Conservation (phyloP, 2,797 vertebrate genomes). For the Myotis daubentonii region DNA sequence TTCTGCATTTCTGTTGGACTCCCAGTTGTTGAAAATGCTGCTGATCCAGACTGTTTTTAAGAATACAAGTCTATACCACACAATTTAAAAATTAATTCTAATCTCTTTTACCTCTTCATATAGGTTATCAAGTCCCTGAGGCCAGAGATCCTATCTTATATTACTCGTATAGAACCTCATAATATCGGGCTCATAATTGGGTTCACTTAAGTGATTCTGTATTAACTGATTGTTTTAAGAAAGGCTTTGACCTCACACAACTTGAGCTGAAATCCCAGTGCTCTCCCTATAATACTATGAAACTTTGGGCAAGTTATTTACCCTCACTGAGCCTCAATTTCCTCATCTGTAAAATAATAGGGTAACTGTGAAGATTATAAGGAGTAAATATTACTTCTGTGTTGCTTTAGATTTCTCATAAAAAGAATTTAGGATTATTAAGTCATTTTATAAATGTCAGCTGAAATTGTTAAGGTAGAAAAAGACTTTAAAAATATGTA, state of each 20-base stretch:
- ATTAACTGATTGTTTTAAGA: slow-evolving; percentile 21
- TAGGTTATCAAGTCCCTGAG: slow-evolving; percentile 19
- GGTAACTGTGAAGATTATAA: background rate
- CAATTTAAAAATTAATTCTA: background rate
- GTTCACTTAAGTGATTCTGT: background rate
- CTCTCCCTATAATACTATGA: background rate
- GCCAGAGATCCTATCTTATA: background rate
- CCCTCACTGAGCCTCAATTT: background rate
- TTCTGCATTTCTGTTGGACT: background rate
- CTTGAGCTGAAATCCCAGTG: background rate
- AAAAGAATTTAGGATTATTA: background rate
- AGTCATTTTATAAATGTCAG: slow-evolving; percentile 11
- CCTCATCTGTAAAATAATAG: background rate
- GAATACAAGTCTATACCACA: background rate
- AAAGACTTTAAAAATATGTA: slow-evolving; percentile 14
- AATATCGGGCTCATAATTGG: background rate
- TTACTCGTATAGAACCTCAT: background rate
- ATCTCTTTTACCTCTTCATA: background rate
- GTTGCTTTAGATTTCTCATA: background rate
- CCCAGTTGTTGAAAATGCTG: background rate
- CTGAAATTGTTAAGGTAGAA: background rate
- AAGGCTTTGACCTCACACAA: background rate
- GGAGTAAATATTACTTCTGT: background rate
- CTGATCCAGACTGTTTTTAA: background rate
- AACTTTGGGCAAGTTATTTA: background rate